phyloP scores from a whole-genome alignment of 2,888 invertebrate genomes.

The Copidosoma aretas region DNA sequence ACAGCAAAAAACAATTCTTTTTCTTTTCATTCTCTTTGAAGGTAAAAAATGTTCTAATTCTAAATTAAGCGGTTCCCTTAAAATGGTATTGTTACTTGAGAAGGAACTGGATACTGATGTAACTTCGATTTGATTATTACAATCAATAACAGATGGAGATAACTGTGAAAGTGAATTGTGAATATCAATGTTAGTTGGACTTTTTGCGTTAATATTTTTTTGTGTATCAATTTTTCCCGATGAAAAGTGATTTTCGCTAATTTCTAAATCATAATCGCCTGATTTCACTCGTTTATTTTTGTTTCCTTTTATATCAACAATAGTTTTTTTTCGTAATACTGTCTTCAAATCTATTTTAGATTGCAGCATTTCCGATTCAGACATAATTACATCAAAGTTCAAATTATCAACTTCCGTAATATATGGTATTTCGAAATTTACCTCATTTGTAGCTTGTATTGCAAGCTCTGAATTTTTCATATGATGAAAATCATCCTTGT shows the following conservation, averaged over 20 bases:
- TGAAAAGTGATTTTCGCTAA: constrained; percentile 23
- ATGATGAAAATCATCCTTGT: constrained; percentile 18
- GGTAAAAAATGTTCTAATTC: constrained; percentile 31
- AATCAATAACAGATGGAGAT: constrained; percentile 2
- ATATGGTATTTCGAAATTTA: constrained; percentile 39
- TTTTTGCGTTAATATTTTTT: constrained; percentile 7
- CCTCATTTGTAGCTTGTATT: constrained; percentile 41
- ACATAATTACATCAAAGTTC: constrained; percentile 38
- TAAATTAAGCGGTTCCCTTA: constrained; percentile 13
- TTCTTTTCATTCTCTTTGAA: constrained; percentile 23
- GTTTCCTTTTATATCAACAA: not conserved
- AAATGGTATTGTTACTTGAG: constrained; percentile 20
- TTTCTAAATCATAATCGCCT: not conserved
- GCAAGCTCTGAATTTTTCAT: constrained; percentile 46
- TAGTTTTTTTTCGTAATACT: constrained; percentile 13
- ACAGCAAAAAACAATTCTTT: constrained; percentile 35
- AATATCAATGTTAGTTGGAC: constrained; percentile 9
- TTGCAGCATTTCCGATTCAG: constrained; percentile 26
- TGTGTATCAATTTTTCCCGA: constrained; percentile 13
- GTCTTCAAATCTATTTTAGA: constrained; percentile 11
- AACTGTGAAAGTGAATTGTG: constrained; percentile 24
- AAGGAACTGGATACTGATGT: constrained; percentile 25
- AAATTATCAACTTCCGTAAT: constrained; percentile 39
- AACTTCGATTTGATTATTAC: constrained; percentile 4
- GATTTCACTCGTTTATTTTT: not conserved